Conservation (phyloP, 1,140 invertebrate genomes). For the Holcopasites calliopsidis region DNA sequence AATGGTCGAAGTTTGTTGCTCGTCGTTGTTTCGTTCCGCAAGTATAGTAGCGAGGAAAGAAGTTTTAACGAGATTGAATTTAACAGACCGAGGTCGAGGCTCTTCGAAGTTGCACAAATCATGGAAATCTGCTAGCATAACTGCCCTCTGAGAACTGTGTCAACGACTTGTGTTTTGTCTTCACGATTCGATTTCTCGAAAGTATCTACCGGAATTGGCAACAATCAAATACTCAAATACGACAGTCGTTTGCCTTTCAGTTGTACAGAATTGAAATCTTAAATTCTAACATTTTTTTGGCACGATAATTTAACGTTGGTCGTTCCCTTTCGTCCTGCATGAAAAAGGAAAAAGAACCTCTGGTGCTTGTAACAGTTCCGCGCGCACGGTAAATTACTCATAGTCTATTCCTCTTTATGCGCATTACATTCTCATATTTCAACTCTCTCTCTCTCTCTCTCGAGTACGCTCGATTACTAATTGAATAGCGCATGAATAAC, state of each 20-base stretch:
- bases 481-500: conserved; percentile 58
- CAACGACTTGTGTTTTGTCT: not conserved
- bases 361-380: not conserved
- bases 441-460: too few species aligned
- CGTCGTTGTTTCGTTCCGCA: not conserved
- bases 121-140: not conserved
- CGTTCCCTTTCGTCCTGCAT: too few species aligned
- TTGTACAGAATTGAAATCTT: too few species aligned
- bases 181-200: not conserved
- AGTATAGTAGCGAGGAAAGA: not conserved
- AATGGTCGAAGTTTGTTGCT: not conserved
- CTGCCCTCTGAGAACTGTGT: not conserved
- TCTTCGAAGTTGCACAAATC: not conserved
- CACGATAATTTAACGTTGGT: too few species aligned
- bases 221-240: not conserved
- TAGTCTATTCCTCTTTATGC: conserved; percentile 20
- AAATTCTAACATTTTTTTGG: too few species aligned
- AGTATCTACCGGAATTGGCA: too few species aligned
- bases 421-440: conserved; percentile 33
- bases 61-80: conserved; percentile 15
- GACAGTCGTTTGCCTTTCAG: too few species aligned
- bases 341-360: not conserved
- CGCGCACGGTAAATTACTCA: conserved; percentile 16
- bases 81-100: not conserved
- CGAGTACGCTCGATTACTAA: conserved; percentile 53